Evolutionary conservation across 2,888 invertebrate species (phyloP), one percentile per base, ranked within the genome.

Genomic region (Vanessa cardui): DNA sequence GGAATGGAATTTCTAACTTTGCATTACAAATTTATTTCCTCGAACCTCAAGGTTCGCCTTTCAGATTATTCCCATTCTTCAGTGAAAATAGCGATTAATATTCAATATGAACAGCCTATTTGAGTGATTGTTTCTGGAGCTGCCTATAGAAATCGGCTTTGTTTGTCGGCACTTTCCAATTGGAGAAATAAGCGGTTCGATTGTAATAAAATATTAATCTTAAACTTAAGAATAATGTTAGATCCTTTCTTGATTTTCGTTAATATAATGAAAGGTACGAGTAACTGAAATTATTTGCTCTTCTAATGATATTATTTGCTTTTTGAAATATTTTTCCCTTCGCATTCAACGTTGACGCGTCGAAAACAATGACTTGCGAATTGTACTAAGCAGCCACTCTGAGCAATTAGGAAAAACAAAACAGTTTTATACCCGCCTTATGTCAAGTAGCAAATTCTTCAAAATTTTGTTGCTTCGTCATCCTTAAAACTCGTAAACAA

Each of bases 1-100:
- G 85, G 84, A 89, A 89, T 89, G 88, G 84, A 89, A 92, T 91
- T 90, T 89, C 88, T 88, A 86, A 90, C 90, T 92, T 92, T 90
- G 90, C 87, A 92, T 92, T 90, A 91, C 92, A 91, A 91, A 92
- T 92, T 90, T 90, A 90, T 89, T 90, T 89, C 85, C 87, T 84
- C 80, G 80, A 79, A 81, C 85, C 81, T 82, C 78, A 79, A 78
- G 83, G 79, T 78, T 85, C 82, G 81, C 86, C 83, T 87, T 89
- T 87, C 83, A 84, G 86, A 87, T 90, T 89, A 90, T 91, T 88
- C 80, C 82, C 82, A 86, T 87, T 90, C 89, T 87, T 88, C 85
- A 86, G 87, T 89, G 89, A 87, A 90, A 91, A 90, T 86, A 80
- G 83, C 84, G 87, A 91, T 92, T 92, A 92, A 92, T 91, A 92